Percentiles rank a stretch among this genome's conserved stretches.
These are phyloP conservation scores for Equus przewalskii DNA, from an alignment of 2,113 vertebrate species.

Conservation along the genomic window DNA sequence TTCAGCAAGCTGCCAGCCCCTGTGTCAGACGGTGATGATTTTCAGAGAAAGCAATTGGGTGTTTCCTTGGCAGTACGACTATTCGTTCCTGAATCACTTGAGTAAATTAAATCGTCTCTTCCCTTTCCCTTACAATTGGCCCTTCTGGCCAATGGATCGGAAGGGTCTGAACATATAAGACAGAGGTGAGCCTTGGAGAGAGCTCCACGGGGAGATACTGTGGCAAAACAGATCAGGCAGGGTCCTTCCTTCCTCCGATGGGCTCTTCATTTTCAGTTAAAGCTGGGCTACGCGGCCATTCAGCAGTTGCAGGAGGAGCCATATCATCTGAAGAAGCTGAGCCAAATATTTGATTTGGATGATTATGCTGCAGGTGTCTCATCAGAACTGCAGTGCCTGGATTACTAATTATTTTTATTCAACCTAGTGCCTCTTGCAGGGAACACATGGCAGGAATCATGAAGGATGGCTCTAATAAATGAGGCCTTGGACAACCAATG, in stretches of 20 bases:
- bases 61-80: neutral
- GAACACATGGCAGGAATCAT: conserved; percentile 68
- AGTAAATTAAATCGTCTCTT: conserved; percentile 60
- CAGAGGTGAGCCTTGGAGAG: neutral
- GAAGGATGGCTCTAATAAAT: conserved; percentile 71
- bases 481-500: conserved; percentile 45
- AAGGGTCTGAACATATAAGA: neutral
- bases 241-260: neutral
- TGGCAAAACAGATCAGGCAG: neutral
- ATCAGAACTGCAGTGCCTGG: conserved; percentile 82
- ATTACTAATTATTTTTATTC: conserved; percentile 87
- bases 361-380: conserved; percentile 90
- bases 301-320: conserved; percentile 82
- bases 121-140: neutral
- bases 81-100: conserved; percentile 49
- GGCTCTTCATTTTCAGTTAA: conserved; percentile 79
- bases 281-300: conserved; percentile 77
- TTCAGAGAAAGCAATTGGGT: conserved; percentile 41
- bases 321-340: conserved; percentile 84
- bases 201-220: neutral
- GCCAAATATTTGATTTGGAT: conserved; percentile 90
- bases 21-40: conserved; percentile 41
- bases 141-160: neutral
- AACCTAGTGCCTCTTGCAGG: conserved; percentile 70
- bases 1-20: conserved; percentile 26